These are phyloP conservation scores for Zonitis immaculata DNA, from an alignment of 2,888 invertebrate genomes.

Conservation along the genomic window DNA sequence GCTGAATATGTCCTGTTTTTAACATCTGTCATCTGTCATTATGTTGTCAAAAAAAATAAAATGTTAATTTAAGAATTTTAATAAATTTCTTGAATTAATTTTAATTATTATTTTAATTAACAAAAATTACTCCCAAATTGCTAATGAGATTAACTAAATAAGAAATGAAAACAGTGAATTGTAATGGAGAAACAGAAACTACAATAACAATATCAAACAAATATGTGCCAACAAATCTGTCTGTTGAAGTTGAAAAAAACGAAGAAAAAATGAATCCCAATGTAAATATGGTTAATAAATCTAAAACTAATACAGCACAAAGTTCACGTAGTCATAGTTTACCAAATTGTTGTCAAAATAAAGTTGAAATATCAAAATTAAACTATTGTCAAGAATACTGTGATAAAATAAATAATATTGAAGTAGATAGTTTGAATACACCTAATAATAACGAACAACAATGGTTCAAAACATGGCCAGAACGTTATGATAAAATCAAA, in stretches of 20 bases:
- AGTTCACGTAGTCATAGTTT: conserved; percentile 46
- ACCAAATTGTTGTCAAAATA: conserved; percentile 41
- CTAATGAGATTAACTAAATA: conserved; percentile 5
- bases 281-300: conserved; percentile 26
- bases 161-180: conserved; percentile 26
- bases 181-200: conserved; percentile 9
- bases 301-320: conserved; percentile 29
- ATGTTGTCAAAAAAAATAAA: not conserved
- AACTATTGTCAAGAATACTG: conserved; percentile 24
- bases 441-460: conserved; percentile 30
- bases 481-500: conserved; percentile 46
- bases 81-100: not conserved
- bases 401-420: conserved; percentile 32
- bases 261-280: conserved; percentile 12
- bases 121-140: not conserved
- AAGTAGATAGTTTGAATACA: conserved; percentile 21
- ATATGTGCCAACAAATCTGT: not conserved
- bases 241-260: not conserved
- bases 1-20: not conserved
- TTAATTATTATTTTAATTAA: not conserved
- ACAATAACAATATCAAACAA: not conserved
- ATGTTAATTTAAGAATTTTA: not conserved
- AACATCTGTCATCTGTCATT: not conserved
- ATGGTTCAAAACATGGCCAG: conserved; percentile 54
- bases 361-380: conserved; percentile 1